phyloP scores from a whole-genome alignment of 1,140 invertebrate species.

The Drosophila fuyamai region DNA sequence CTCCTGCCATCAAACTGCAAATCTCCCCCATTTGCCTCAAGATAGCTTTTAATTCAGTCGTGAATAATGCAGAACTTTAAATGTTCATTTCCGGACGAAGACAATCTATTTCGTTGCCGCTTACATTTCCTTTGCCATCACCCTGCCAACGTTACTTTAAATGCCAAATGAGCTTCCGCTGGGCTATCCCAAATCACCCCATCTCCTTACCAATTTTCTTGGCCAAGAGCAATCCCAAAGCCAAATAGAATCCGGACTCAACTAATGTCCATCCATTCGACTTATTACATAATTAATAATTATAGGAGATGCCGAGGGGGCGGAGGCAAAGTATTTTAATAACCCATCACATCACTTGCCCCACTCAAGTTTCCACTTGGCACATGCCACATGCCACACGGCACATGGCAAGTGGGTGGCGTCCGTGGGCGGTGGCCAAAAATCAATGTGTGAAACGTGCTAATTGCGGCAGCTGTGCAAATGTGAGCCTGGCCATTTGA shows the following conservation, averaged over 20 bases:
- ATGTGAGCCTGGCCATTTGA: slow-evolving; percentile 76
- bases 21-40: background rate
- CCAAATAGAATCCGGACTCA: slow-evolving; percentile 42
- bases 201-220: background rate
- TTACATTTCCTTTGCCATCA: slow-evolving; percentile 3
- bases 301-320: slow-evolving; percentile 25
- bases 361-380: slow-evolving; percentile 38
- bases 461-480: slow-evolving; percentile 82
- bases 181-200: background rate
- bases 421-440: slow-evolving; percentile 20
- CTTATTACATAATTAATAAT: slow-evolving; percentile 81
- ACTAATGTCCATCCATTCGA: slow-evolving; percentile 53
- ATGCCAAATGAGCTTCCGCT: slow-evolving; percentile 47
- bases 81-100: slow-evolving; percentile 30
- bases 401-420: slow-evolving; percentile 9
- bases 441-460: slow-evolving; percentile 82
- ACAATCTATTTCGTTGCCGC: background rate
- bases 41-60: slow-evolving; percentile 7
- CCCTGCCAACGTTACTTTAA: slow-evolving; percentile 12
- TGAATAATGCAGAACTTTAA: slow-evolving; percentile 31
- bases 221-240: slow-evolving; percentile 37
- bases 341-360: slow-evolving; percentile 51
- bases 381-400: slow-evolving; percentile 31
- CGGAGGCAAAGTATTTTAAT: slow-evolving; percentile 66
- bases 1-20: background rate